A percentile compares a stretch with the other conserved stretches of the same genome.
Evolutionary conservation across 2,888 invertebrate genomes (phyloP).

Genomic region (Philopedon plagiatum): DNA sequence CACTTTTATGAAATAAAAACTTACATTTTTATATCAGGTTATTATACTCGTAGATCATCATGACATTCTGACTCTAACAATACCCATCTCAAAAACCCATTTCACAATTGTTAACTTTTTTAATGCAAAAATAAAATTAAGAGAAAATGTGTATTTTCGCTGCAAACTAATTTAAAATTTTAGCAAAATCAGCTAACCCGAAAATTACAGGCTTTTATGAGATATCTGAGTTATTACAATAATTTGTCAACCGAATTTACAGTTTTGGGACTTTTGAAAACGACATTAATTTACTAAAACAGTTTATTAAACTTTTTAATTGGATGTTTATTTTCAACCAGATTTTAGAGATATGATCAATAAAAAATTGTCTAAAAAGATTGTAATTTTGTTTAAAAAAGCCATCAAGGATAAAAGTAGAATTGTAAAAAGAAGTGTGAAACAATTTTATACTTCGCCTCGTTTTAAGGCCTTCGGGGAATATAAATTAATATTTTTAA

Average conservation of each 20-base stretch:
- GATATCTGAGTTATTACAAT: conserved; percentile 19
- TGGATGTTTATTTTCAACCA: background rate
- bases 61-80: too few species aligned
- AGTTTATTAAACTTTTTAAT: conserved; percentile 13
- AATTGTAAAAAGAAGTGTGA: too few species aligned
- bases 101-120: background rate
- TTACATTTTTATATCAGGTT: background rate
- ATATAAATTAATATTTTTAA: too few species aligned
- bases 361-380: background rate
- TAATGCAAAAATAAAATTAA: background rate
- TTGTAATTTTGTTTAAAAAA: too few species aligned
- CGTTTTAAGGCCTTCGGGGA: too few species aligned
- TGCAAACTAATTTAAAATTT: conserved; percentile 17
- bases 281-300: background rate
- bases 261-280: conserved; percentile 10
- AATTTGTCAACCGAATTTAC: conserved; percentile 23
- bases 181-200: background rate
- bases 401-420: too few species aligned
- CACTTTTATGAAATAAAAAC: too few species aligned
- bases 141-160: background rate
- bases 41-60: too few species aligned
- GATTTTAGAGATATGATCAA: background rate
- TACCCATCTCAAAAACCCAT: too few species aligned
- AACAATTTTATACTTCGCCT: too few species aligned
- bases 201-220: conserved; percentile 6